A percentile compares a stretch with the other conserved stretches of the same genome.
Evolutionary conservation across 2,113 vertebrate species (phyloP).

Genomic region (Harpagus bidentatus): DNA sequence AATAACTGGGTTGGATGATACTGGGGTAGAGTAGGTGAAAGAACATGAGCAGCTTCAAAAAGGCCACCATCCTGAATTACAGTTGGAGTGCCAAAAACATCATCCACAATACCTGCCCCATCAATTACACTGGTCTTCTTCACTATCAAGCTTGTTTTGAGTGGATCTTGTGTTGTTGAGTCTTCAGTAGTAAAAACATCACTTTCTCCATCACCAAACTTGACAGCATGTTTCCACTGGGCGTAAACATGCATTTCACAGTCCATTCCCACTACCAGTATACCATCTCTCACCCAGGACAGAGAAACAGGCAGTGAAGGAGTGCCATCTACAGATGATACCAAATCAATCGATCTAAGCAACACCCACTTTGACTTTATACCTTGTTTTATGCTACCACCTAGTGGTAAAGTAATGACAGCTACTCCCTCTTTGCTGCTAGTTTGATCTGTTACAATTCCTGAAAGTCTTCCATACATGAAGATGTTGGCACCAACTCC

Average conservation of each 20-base stretch:
- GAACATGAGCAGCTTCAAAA: slow-evolving; percentile 94
- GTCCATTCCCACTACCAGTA: slow-evolving; percentile 97
- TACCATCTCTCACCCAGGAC: slow-evolving; percentile 97
- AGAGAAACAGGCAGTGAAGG: slow-evolving; percentile 94
- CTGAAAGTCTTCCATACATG: slow-evolving; percentile 96
- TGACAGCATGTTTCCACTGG: slow-evolving; percentile 92
- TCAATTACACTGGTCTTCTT: slow-evolving; percentile 87
- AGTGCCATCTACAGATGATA: slow-evolving; percentile 95
- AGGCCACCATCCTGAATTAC: slow-evolving; percentile 94
- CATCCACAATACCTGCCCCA: slow-evolving; percentile 80
- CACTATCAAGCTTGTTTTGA: slow-evolving; percentile 75
- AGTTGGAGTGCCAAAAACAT: slow-evolving; percentile 87
- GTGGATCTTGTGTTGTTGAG: slow-evolving; percentile 26
- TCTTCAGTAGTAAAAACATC: slow-evolving; percentile 76
- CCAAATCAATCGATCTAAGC: slow-evolving; percentile 88
- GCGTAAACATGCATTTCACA: slow-evolving; percentile 99
- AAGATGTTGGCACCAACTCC: slow-evolving; percentile 96
- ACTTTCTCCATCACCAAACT: slow-evolving; percentile 78
- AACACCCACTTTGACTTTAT: slow-evolving; percentile 94
- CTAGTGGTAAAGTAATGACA: slow-evolving; percentile 93
- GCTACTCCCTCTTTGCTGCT: slow-evolving; percentile 92
- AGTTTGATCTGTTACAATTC: slow-evolving; percentile 90
- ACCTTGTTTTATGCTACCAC: slow-evolving; percentile 98
- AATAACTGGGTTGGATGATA: slow-evolving; percentile 96
- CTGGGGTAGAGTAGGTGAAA: slow-evolving; percentile 95